phyloP scores from a whole-genome alignment of 2,888 invertebrate genomes.

The Ormyrus nitidulus region DNA sequence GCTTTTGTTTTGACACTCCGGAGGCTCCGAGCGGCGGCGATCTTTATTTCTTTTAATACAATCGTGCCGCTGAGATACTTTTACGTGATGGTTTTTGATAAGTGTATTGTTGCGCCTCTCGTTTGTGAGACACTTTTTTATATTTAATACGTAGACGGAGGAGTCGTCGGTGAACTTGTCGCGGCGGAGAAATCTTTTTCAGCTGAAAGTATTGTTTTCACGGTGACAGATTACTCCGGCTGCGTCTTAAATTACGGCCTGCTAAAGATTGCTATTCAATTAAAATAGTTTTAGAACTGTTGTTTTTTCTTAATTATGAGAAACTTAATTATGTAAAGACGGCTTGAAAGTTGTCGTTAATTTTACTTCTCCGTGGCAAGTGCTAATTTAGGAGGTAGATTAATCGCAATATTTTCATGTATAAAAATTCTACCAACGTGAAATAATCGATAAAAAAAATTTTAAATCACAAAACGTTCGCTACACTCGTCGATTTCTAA shows the following conservation, averaged over 20 bases:
- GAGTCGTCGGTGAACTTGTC: background rate
- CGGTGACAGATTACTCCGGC: background rate
- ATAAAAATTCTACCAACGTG: no score
- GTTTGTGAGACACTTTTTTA: background rate
- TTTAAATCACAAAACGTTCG: no score
- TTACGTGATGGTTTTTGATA: conserved; percentile 36
- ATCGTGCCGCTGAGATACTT: conserved; percentile 41
- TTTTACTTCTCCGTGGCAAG: no score
- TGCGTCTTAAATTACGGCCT: background rate
- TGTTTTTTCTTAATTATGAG: no score
- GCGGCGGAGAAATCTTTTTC: conserved; percentile 20
- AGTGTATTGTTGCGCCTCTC: background rate
- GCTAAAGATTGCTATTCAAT: conserved; percentile 22
- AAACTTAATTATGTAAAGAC: no score
- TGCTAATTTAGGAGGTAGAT: no score
- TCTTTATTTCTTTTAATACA: conserved; percentile 39
- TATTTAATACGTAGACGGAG: background rate
- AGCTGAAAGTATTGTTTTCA: conserved; percentile 3
- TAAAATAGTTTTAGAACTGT: conserved; percentile 10
- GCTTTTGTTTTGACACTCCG: conserved; percentile 43
- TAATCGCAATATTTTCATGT: no score
- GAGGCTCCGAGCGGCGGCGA: background rate
- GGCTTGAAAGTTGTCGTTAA: no score
- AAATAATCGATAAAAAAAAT: no score
- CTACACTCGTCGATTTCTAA: no score